Conservation (phyloP, 2,113 vertebrate species). For the Epinephelus lanceolatus region DNA sequence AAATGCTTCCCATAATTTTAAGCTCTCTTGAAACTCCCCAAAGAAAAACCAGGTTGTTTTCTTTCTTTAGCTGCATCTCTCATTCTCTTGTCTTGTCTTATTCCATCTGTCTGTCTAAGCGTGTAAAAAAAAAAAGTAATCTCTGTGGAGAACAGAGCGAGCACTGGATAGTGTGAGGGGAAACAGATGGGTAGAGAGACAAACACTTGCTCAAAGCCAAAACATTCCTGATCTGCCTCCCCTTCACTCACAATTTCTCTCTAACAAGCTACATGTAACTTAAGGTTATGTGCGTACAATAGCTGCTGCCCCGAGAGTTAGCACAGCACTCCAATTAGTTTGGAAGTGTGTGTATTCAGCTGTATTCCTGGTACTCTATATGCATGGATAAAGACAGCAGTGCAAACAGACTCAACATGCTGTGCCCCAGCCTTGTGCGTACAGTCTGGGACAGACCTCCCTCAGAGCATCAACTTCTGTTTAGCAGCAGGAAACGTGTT, state of each 20-base stretch:
- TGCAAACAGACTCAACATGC: slow-evolving; percentile 37
- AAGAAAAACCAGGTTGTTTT: not conserved
- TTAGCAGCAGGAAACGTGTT: slow-evolving; percentile 21
- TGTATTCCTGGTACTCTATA: slow-evolving; percentile 30
- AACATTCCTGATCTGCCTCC: slow-evolving; percentile 24
- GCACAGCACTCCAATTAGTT: slow-evolving; percentile 47
- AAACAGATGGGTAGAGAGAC: slow-evolving; percentile 22
- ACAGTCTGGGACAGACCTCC: slow-evolving; percentile 24
- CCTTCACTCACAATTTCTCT: slow-evolving; percentile 24
- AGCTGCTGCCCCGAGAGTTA: slow-evolving; percentile 21
- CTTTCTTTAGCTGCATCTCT: not conserved
- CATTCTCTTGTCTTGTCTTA: not conserved
- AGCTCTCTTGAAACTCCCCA: not conserved
- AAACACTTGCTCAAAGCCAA: slow-evolving; percentile 32
- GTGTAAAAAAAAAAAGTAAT: not conserved
- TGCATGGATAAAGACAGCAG: slow-evolving; percentile 41
- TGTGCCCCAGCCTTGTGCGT: slow-evolving; percentile 20
- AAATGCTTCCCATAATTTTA: slow-evolving; percentile 3
- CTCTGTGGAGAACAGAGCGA: slow-evolving; percentile 5
- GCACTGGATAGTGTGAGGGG: not conserved
- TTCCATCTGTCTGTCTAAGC: slow-evolving; percentile 20
- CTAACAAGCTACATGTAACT: slow-evolving; percentile 47
- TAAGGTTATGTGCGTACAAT: slow-evolving; percentile 26
- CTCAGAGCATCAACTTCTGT: slow-evolving; percentile 35
- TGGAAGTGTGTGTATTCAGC: slow-evolving; percentile 25